phyloP scores from a whole-genome alignment of 2,888 invertebrate genomes.

The Andrena trimmerana region DNA sequence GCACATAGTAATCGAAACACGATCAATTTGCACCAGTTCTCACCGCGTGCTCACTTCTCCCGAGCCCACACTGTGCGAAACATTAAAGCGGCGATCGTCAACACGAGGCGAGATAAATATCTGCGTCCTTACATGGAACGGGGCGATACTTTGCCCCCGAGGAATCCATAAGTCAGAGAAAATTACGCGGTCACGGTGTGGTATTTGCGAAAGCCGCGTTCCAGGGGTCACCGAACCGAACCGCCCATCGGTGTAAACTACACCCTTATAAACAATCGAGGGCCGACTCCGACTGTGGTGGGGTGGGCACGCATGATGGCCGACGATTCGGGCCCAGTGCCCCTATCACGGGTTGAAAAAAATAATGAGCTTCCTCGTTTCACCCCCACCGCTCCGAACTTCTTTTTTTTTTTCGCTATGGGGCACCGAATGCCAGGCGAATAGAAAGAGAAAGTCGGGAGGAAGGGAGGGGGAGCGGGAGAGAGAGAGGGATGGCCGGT shows the following conservation, averaged over 20 bases:
- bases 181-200: constrained; percentile 19
- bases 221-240: constrained; percentile 54
- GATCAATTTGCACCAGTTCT: not conserved
- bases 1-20: no score
- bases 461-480: not conserved
- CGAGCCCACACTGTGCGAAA: not conserved
- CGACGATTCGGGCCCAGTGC: constrained; percentile 68
- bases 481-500: constrained; percentile 7
- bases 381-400: constrained; percentile 65
- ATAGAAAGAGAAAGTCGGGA: constrained; percentile 8
- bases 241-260: constrained; percentile 66
- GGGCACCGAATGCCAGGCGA: constrained; percentile 37
- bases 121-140: not conserved
- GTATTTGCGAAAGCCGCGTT: not conserved
- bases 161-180: not conserved
- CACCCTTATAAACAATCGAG: constrained; percentile 71
- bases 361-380: constrained; percentile 74
- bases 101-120: not conserved
- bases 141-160: not conserved
- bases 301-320: constrained; percentile 73
- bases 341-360: constrained; percentile 66
- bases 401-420: constrained; percentile 54
- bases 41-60: not conserved
- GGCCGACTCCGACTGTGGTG: constrained; percentile 44
- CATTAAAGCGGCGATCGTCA: not conserved